Conservation (phyloP, 2,113 vertebrate species). For the Pandion haliaetus region DNA sequence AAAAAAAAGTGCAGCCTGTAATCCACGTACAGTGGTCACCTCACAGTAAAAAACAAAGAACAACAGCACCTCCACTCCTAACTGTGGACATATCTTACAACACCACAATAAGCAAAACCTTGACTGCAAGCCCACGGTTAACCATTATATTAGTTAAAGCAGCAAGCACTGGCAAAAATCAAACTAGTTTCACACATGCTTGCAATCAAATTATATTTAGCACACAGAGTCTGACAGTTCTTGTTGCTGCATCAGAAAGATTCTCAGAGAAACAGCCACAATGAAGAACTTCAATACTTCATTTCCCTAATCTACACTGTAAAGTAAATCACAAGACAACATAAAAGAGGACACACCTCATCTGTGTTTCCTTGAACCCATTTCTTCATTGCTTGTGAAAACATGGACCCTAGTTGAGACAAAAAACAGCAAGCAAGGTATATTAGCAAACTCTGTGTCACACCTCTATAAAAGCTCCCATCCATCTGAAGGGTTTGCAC, state of each 20-base stretch:
- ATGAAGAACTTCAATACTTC: background rate
- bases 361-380: conserved; percentile 91
- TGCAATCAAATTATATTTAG: background rate
- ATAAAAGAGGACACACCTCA: conserved; percentile 74
- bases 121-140: background rate
- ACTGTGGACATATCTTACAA: background rate
- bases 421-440: background rate
- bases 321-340: background rate
- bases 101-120: background rate
- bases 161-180: background rate
- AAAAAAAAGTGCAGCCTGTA: background rate
- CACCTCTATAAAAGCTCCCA: background rate
- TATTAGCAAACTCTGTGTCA: background rate
- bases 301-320: background rate
- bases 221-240: background rate
- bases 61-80: background rate
- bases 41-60: background rate
- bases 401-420: conserved; percentile 83
- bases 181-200: background rate
- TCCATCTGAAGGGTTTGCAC: background rate
- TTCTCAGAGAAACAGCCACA: background rate
- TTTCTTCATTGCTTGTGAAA: conserved; percentile 93
- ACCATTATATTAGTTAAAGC: background rate
- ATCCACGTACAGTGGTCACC: background rate
- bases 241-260: background rate